Evolutionary conservation across 2,797 vertebrate species (phyloP), one percentile per base, ranked within the genome.

Genomic region (Distichodus sexfasciatus): DNA sequence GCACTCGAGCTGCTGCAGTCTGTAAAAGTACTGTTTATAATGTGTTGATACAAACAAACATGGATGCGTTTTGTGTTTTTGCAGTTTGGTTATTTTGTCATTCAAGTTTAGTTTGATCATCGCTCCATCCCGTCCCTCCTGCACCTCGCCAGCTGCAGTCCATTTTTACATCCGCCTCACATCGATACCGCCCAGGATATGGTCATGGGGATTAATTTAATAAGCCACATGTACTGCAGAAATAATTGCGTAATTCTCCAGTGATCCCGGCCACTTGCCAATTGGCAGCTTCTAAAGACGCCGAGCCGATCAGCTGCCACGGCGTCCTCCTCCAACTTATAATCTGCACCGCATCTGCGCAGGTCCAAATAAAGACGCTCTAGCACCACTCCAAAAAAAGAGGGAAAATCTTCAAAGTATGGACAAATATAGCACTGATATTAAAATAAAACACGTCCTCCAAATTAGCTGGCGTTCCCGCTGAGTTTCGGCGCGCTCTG

Each of bases 231-330:
- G 17, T 9, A 3, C 19, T 24, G 9, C 54, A 24, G 24, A 58
- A 17, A 58, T 38, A 35, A n/a, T 14, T 58, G 54, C 19, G n/a
- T 14, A 55, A 57, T 35, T 57, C 54, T 55, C 29, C 29, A 8
- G 15, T 51, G 14, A 51, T 24, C 4, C 48, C n/a, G 1, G n/a
- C 8, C 14, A 9, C 17, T 31, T 35, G 28, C 51, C 29, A 54
- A 17, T 2, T 33, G 29, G 51, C 29, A 19, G 51, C 29, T 54
- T 17, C 51, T 54, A 35, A 31, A 54, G 23, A 47, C 6, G 36
- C 10, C 43, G 19, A 11, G 43, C 43, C 2, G 43, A 46, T 46
- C 44, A 47, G 5, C 17, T 17, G 14, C 33, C 15, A 10, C 28
- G 33, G 19, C 28, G 33, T 33, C 9, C 9, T 4, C 29, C 17